Evolutionary conservation across 2,113 vertebrate genomes (phyloP), one percentile per base, ranked within the genome.

Genomic region (Ovibos moschatus): DNA sequence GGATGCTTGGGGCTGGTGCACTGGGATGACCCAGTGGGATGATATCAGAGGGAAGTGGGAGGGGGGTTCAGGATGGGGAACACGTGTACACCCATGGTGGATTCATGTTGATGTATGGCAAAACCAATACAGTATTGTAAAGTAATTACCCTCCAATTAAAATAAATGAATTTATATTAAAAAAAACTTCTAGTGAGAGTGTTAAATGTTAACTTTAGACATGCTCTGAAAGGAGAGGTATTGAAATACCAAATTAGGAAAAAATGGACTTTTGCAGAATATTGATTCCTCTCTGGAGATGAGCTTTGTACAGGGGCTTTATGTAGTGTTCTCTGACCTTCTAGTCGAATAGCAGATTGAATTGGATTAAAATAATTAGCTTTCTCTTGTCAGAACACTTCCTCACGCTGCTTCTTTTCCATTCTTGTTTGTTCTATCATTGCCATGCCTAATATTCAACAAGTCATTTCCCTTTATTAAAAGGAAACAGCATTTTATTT

Each of bases 361-460:
- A 91, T 87, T 95, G 23, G 17, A 91, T 89, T 96, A 93, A 89
- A 96, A 96, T 94, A 91, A 92, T 89, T 94, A 89, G 27, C 13
- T 89, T 96, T 89, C 19, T 95, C 89, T 93, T 85, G 17, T 91
- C 57, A 93, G 47, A 92, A 91, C 14, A 79, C 17, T 50, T 45
- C 27, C 33, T 12, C 78, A 84, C 9, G 1, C 2, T 57, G 64
- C n/a, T 62, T 13, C 33, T 91, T 33, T 6, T 23, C 53, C 43
- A 79, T 79, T 87, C 12, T 2, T 53, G 1, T 92, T 96, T 91
- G 10, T 51, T 93, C 28, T 96, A 30, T 83, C 71, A 55, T 71
- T 71, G 43, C 23, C 33, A 81, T 58, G 53, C n/a, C 40, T 81
- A 57, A 33, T 71, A 87, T 92, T 89, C 51, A 97, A 62, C 30